These are phyloP conservation scores for Abrostola triplasia DNA, from an alignment of 2,888 invertebrate genomes.

Conservation along the genomic window DNA sequence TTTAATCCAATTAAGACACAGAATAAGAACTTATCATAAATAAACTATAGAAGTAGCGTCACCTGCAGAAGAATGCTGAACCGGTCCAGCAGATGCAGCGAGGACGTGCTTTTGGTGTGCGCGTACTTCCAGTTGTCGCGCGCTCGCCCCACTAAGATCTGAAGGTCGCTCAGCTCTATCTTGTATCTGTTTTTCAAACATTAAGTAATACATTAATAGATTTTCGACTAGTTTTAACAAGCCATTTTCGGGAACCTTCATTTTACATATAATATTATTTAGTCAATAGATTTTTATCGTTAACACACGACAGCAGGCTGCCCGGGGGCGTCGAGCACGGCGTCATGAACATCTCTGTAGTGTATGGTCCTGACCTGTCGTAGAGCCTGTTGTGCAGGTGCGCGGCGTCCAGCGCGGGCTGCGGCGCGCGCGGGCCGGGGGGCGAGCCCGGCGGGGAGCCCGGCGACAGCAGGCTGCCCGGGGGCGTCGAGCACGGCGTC, in stretches of 20 bases:
- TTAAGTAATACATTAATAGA: too few species aligned
- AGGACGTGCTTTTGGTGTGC: slow-evolving; percentile 94
- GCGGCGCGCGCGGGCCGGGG: too few species aligned
- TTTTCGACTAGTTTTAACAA: too few species aligned
- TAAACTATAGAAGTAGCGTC: not conserved
- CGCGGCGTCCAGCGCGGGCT: too few species aligned
- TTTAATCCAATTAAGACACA: not conserved
- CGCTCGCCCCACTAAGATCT: slow-evolving; percentile 95
- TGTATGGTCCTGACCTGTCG: too few species aligned
- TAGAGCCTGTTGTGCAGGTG: too few species aligned
- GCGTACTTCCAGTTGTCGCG: slow-evolving; percentile 97
- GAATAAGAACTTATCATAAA: not conserved
- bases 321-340: slow-evolving; percentile 96
- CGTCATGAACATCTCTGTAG: slow-evolving; percentile 93
- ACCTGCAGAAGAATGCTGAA: slow-evolving; percentile 91
- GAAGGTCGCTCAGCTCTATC: slow-evolving; percentile 94
- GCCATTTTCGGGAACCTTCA: too few species aligned
- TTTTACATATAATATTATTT: too few species aligned
- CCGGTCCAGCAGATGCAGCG: slow-evolving; percentile 94
- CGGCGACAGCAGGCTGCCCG: too few species aligned
- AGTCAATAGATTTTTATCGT: slow-evolving; percentile 54
- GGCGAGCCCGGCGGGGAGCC: too few species aligned
- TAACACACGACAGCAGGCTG: slow-evolving; percentile 92
- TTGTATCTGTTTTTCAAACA: slow-evolving; percentile 87
- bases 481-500: too few species aligned